Conservation (phyloP, 2,113 vertebrate species). For the Sminthopsis crassicaudata region DNA sequence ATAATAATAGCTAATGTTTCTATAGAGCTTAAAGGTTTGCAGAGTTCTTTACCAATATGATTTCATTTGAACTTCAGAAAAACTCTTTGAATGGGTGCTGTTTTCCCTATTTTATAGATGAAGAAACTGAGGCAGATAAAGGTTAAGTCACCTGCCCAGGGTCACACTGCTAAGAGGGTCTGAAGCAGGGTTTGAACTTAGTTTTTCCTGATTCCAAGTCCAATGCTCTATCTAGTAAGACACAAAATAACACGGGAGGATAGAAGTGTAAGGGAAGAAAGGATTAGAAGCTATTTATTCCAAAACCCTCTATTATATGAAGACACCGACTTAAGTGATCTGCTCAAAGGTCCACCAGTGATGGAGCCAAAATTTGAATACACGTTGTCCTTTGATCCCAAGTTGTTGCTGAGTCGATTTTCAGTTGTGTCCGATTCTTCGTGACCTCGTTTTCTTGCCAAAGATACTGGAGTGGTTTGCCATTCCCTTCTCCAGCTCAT, state of each 20-base stretch:
- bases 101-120: background rate
- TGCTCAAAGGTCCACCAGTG: background rate
- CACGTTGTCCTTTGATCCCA: background rate
- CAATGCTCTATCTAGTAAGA: background rate
- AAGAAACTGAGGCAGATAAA: background rate
- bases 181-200: background rate
- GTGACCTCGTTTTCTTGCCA: background rate
- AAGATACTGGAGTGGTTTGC: background rate
- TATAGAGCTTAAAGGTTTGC: background rate
- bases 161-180: background rate
- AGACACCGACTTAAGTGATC: background rate
- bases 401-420: background rate
- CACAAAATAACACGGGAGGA: background rate
- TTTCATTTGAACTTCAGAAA: background rate
- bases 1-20: background rate
- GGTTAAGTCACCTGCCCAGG: background rate
- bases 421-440: background rate
- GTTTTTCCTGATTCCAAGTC: background rate
- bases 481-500: background rate
- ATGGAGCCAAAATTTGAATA: background rate
- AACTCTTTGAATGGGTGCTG: background rate
- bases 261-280: background rate
- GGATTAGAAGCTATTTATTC: background rate
- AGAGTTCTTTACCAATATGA: background rate
- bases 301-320: background rate